Conservation (phyloP, 2,888 invertebrate genomes). For the Eupithecia inturbata region DNA sequence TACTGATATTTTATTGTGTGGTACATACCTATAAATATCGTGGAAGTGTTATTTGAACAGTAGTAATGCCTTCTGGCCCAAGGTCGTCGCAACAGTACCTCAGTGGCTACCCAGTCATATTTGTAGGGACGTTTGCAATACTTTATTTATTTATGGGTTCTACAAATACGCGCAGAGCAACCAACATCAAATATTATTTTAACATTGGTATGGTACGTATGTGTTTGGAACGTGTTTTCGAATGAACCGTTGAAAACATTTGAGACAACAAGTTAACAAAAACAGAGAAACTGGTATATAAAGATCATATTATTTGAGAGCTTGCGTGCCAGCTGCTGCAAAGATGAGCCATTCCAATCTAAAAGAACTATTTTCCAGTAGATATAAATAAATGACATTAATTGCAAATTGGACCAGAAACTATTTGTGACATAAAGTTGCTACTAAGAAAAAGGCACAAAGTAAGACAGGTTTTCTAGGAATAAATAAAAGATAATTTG, state of each 20-base stretch:
- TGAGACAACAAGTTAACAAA: background rate
- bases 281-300: conserved; percentile 5
- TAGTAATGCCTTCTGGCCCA: conserved; percentile 22
- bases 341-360: conserved; percentile 17
- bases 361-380: background rate
- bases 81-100: conserved; percentile 18
- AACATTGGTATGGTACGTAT: conserved; percentile 1
- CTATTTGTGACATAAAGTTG: conserved; percentile 15
- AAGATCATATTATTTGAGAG: conserved; percentile 13
- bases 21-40: too few species aligned
- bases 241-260: background rate
- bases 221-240: background rate
- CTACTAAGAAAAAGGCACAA: background rate
- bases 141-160: background rate
- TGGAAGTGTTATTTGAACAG: conserved; percentile 22
- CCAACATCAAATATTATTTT: background rate
- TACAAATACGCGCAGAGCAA: background rate
- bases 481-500: conserved; percentile 8
- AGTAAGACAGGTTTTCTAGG: conserved; percentile 10
- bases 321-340: conserved; percentile 24
- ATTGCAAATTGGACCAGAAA: conserved; percentile 10
- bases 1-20: conserved; percentile 6
- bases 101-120: background rate
- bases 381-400: conserved; percentile 16
- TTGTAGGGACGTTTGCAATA: background rate